phyloP scores from a whole-genome alignment of 2,888 invertebrate genomes.

The Poecilobothrus nobilitatus region DNA sequence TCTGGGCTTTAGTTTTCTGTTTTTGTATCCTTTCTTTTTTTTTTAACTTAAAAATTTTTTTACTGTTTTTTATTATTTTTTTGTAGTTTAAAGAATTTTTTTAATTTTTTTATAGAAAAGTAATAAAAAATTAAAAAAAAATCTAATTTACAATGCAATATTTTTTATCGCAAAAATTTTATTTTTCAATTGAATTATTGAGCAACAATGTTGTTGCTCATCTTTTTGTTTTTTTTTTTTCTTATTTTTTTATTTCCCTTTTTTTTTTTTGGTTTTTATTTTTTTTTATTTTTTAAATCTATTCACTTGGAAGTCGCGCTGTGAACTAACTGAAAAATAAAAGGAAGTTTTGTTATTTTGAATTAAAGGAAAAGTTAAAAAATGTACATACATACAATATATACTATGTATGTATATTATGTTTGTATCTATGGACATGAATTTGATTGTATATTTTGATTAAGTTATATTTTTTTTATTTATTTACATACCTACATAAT shows the following conservation, averaged over 20 bases:
- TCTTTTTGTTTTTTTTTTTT: background rate
- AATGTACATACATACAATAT: too few relatives aligned
- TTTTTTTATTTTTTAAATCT: background rate
- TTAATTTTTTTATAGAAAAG: too few relatives aligned
- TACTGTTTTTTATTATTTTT: too few relatives aligned
- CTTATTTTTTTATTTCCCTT: background rate
- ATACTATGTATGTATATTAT: too few relatives aligned
- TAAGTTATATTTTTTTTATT: too few relatives aligned
- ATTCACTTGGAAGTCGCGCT: background rate
- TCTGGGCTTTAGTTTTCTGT: background rate
- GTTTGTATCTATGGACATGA: too few relatives aligned
- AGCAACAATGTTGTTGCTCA: background rate
- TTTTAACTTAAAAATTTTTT: too few relatives aligned
- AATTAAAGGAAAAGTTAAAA: background rate
- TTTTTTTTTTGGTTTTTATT: background rate
- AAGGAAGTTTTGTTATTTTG: background rate
- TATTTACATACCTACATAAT: too few relatives aligned
- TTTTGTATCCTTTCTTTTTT: background rate
- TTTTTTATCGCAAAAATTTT: background rate
- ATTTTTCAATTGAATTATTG: background rate
- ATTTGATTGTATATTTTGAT: too few relatives aligned
- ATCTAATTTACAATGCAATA: background rate
- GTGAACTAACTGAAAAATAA: background rate
- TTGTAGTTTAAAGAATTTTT: too few relatives aligned
- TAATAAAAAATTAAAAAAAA: too few relatives aligned